phyloP scores from a whole-genome alignment of 2,113 vertebrate genomes.

The Microtus oregoni region DNA sequence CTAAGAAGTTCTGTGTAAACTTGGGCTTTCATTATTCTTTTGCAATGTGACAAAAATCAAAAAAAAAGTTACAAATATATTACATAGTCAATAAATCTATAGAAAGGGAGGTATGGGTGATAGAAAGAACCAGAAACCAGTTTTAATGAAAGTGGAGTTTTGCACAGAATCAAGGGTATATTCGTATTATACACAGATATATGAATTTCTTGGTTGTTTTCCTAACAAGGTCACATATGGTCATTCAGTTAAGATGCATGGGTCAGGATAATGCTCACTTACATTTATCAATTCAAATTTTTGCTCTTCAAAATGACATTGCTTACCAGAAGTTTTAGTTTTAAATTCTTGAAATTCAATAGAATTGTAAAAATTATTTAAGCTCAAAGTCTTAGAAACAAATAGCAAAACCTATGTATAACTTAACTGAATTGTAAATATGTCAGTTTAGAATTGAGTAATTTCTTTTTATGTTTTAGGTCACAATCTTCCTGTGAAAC shows the following conservation, averaged over 20 bases:
- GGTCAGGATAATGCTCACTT: too few relatives aligned
- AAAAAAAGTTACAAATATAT: constrained; percentile 51
- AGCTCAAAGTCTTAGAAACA: not conserved
- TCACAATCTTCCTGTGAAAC: not conserved
- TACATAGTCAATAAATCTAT: not conserved
- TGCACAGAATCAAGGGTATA: not conserved
- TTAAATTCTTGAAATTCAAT: constrained; percentile 22
- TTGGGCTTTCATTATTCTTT: not conserved
- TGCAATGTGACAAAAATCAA: constrained; percentile 25
- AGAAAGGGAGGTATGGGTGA: not conserved
- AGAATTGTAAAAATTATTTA: not conserved
- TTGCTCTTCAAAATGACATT: not conserved
- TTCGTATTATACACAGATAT: not conserved
- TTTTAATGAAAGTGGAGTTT: not conserved
- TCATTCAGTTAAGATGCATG: not conserved
- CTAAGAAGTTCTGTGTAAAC: constrained; percentile 69
- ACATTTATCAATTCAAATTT: not conserved
- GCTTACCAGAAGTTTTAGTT: not conserved
- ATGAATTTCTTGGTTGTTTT: not conserved
- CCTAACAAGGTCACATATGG: not conserved
- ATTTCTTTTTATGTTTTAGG: not conserved
- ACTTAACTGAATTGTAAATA: not conserved
- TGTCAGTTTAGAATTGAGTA: not conserved
- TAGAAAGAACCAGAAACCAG: not conserved
- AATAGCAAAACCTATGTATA: not conserved